Evolutionary conservation across 2,888 invertebrate genomes (phyloP).

Genomic region (Slavum lentiscoides): DNA sequence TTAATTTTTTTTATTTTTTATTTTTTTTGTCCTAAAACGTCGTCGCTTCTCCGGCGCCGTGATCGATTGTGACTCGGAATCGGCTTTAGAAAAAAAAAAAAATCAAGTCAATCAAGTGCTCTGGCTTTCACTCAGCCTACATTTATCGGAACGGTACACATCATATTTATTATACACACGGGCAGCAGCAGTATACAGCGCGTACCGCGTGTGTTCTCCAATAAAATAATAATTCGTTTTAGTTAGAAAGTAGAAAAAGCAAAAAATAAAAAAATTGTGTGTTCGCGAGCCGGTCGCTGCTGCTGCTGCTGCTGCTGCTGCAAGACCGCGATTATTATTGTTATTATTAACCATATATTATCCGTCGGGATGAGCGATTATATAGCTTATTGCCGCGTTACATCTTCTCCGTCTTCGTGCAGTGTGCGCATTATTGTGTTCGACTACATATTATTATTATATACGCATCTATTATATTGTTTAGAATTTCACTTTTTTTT

Average conservation of each 20-base stretch:
- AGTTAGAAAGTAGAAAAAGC: constrained; percentile 43
- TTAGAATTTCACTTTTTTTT: constrained; percentile 37
- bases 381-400: constrained; percentile 19
- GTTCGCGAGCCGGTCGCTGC: constrained; percentile 8
- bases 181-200: too few species aligned
- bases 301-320: constrained; percentile 27
- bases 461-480: not conserved
- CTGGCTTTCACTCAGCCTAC: constrained; percentile 46
- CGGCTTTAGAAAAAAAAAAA: not conserved
- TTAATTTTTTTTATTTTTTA: not conserved
- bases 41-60: not conserved
- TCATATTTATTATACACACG: not conserved
- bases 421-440: not conserved
- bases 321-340: not conserved
- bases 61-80: constrained; percentile 27
- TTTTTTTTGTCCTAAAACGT: not conserved
- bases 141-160: constrained; percentile 22
- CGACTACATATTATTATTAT: too few species aligned
- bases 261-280: constrained; percentile 10
- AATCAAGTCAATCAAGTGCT: not conserved
- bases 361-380: not conserved
- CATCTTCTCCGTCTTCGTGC: not conserved
- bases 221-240: not conserved
- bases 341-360: too few species aligned
- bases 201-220: constrained; percentile 4